Base-by-base conservation (phyloP, 2,113 vertebrate genomes). In the Varanus komodoensis region DNA sequence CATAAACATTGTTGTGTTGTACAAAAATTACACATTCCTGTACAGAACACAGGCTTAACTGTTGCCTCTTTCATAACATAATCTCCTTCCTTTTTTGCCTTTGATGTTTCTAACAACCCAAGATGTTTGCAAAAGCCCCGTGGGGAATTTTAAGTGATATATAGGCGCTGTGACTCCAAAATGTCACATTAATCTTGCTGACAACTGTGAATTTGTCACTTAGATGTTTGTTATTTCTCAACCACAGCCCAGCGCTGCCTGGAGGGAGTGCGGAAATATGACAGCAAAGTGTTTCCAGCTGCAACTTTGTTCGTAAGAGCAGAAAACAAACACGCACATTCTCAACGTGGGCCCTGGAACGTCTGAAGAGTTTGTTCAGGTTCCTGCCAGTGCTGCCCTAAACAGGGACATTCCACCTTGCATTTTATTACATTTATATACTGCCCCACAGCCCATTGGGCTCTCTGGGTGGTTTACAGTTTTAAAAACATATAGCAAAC, bases 141-240 rank as follows among this genome's bases (percentile, higher is more conserved):
- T 38, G 77, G 92, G 94, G 91, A 82, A 91, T 88, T 93, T n/a
- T 44, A 87, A 90, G 87, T 77, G 75, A 93, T 91, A 38, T 90
- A n/a, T 54, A 89, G 85, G 52, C 74, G 80, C 87, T 82, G 52
- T 1, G 21, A 74, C 68, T 88, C 92, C 71, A 88, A 74, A 88
- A 86, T n/a, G 77, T 73, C 8, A 61, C 54, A 61, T 91, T 92
- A 48, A 82, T 87, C 80, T 86, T n/a, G 50, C 82, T 68, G 79
- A 84, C 79, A 38, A 38, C 50, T 52, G 71, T 61, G 67, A 81
- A 25, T 92, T 34, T 86, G 71, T 91, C 90, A 89, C 48, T 19
- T 44, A 89, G 86, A 86, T 23, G 38, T 71, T 73, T 81, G 71
- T 92, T 89, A 61, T 84, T 75, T 86, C 77, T 68, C 71, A 73